Evolutionary conservation across 2,113 vertebrate genomes (phyloP).

Genomic region (Prunella fulvescens): DNA sequence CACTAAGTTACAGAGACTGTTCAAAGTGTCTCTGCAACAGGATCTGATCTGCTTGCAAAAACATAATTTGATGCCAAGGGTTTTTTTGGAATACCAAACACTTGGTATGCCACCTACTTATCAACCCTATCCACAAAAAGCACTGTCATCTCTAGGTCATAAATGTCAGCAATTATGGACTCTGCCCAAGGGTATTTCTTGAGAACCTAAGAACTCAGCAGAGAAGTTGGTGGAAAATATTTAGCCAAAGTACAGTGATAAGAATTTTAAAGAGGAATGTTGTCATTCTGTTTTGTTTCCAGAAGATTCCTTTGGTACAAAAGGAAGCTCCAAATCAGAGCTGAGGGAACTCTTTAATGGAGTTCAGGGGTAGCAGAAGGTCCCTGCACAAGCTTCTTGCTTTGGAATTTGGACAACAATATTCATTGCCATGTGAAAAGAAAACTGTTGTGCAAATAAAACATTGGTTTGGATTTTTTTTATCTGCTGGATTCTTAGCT

Average conservation of each 20-base stretch:
- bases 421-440: not conserved
- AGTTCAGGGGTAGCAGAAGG: not conserved
- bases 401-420: not conserved
- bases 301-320: not conserved
- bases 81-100: conserved; percentile 24
- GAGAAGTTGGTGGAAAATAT: not conserved
- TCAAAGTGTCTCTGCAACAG: conserved; percentile 32
- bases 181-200: not conserved
- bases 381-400: not conserved
- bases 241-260: not conserved
- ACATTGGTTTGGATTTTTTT: not conserved
- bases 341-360: not conserved
- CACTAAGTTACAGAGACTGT: not conserved
- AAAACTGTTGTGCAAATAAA: not conserved
- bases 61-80: not conserved
- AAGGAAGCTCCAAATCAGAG: not conserved
- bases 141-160: not conserved
- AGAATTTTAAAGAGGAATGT: not conserved
- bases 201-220: not conserved
- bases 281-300: not conserved
- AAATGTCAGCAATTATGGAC: not conserved
- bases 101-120: not conserved
- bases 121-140: not conserved
- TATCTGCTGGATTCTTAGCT: not conserved
- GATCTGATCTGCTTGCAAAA: conserved; percentile 47